Conservation (phyloP, 1,140 invertebrate genomes). For the Platyura marginata region DNA sequence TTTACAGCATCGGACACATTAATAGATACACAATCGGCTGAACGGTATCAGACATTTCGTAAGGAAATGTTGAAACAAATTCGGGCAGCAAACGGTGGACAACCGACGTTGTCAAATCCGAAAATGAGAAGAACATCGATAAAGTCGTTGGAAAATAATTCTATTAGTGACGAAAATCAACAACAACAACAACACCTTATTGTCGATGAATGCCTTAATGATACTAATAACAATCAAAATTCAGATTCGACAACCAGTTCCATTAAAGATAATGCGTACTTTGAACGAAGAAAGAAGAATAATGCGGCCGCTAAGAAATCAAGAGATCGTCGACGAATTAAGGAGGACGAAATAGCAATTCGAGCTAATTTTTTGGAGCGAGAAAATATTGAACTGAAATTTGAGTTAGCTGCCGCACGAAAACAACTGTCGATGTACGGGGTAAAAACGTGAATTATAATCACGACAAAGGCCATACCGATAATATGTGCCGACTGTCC, state of each 20-base stretch:
- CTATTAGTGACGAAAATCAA: conserved; percentile 2
- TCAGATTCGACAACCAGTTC: conserved; percentile 1
- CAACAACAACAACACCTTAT: conserved; percentile 1
- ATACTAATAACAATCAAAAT: neutral
- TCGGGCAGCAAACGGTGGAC: conserved; percentile 33
- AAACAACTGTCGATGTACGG: no score
- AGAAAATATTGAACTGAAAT: conserved; percentile 48
- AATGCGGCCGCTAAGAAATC: conserved; percentile 92
- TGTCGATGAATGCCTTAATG: neutral
- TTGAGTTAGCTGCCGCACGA: conserved; percentile 35
- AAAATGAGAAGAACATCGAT: conserved; percentile 35
- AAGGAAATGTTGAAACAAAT: conserved; percentile 43
- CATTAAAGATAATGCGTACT: conserved; percentile 65
- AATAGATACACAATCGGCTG: conserved; percentile 30
- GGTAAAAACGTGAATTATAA: no score
- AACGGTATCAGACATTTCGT: conserved; percentile 45
- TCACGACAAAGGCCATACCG: no score
- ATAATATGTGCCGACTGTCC: no score
- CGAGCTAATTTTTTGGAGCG: conserved; percentile 70
- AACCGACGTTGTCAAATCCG: conserved; percentile 34
- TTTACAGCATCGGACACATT: conserved; percentile 25
- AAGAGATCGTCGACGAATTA: conserved; percentile 67
- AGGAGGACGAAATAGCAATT: conserved; percentile 86
- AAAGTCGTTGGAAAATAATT: conserved; percentile 13
- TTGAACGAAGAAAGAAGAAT: conserved; percentile 76